Evolutionary conservation across 1,140 invertebrate species (phyloP).

Genomic region (Hydropsyche tenuis): DNA sequence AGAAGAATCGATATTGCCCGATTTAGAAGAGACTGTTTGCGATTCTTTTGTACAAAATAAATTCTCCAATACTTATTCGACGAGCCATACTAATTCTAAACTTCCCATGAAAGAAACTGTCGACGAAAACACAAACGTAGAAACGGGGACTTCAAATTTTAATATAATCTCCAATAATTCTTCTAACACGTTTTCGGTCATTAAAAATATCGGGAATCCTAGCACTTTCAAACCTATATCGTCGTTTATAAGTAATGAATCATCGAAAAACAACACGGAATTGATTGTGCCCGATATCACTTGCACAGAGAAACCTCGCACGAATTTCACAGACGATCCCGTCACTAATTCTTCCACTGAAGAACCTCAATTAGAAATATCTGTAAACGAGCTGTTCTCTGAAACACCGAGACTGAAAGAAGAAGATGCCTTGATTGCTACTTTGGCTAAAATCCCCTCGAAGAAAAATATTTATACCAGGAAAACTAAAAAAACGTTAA

Average conservation of each 20-base stretch:
- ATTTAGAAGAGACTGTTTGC: constrained; percentile 54
- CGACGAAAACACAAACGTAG: background rate
- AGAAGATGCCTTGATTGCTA: too few relatives aligned
- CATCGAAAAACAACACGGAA: background rate
- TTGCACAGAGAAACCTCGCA: constrained; percentile 61
- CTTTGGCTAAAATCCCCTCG: constrained; percentile 4
- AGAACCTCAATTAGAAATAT: too few relatives aligned
- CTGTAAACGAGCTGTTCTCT: too few relatives aligned
- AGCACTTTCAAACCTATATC: constrained; percentile 53
- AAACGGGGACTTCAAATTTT: background rate
- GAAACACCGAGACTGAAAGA: too few relatives aligned
- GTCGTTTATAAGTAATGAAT: background rate
- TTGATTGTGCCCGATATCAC: constrained; percentile 57
- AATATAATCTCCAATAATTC: constrained; percentile 46
- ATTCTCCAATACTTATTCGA: constrained; percentile 29
- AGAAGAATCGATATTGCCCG: constrained; percentile 55
- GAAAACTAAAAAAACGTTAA: constrained; percentile 59
- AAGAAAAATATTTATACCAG: constrained; percentile 54
- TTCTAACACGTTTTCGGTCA: constrained; percentile 58
- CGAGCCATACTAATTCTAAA: background rate
- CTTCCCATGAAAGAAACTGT: background rate
- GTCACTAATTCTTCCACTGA: background rate
- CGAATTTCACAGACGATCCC: constrained; percentile 56
- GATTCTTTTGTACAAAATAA: constrained; percentile 32
- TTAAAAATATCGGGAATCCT: constrained; percentile 59